phyloP scores from a whole-genome alignment of 2,888 invertebrate genomes.

The Zeuzera pyrina region DNA sequence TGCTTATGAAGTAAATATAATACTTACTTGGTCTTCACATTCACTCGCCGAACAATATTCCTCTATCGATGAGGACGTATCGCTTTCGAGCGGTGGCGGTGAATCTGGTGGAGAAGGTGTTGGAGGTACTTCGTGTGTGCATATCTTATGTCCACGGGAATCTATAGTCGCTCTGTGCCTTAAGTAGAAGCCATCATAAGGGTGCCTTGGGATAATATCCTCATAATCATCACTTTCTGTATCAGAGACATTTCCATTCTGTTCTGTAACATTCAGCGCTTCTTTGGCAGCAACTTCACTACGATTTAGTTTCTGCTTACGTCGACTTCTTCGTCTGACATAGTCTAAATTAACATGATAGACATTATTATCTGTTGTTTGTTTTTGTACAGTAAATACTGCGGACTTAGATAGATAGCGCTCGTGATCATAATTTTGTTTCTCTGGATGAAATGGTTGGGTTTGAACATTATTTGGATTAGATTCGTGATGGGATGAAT shows the following conservation, averaged over 20 bases:
- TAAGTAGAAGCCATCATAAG: constrained; percentile 64
- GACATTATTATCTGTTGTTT: constrained; percentile 23
- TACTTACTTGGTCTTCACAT: constrained; percentile 48
- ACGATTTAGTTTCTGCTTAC: constrained; percentile 19
- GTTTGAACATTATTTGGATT: constrained; percentile 1
- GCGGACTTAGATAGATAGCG: neutral
- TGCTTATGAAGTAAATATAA: too few relatives aligned
- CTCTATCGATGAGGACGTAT: constrained; percentile 15
- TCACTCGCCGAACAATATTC: constrained; percentile 23
- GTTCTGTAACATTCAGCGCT: too few relatives aligned
- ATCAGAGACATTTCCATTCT: constrained; percentile 42
- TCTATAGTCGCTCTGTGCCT: constrained; percentile 54
- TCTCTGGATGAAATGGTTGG: neutral
- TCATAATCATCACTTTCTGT: constrained; percentile 40
- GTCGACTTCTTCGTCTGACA: constrained; percentile 21
- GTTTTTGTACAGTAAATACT: constrained; percentile 3
- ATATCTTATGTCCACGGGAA: constrained; percentile 50
- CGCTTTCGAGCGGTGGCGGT: constrained; percentile 13
- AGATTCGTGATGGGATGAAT: constrained; percentile 13
- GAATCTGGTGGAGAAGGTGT: constrained; percentile 34
- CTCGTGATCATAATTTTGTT: neutral
- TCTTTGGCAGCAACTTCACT: constrained; percentile 19
- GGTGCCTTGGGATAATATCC: constrained; percentile 56
- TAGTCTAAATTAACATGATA: constrained; percentile 37
- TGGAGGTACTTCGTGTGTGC: constrained; percentile 56